These are phyloP conservation scores for Ailuropoda melanoleuca DNA, from an alignment of 2,113 vertebrate species.

Conservation along the genomic window DNA sequence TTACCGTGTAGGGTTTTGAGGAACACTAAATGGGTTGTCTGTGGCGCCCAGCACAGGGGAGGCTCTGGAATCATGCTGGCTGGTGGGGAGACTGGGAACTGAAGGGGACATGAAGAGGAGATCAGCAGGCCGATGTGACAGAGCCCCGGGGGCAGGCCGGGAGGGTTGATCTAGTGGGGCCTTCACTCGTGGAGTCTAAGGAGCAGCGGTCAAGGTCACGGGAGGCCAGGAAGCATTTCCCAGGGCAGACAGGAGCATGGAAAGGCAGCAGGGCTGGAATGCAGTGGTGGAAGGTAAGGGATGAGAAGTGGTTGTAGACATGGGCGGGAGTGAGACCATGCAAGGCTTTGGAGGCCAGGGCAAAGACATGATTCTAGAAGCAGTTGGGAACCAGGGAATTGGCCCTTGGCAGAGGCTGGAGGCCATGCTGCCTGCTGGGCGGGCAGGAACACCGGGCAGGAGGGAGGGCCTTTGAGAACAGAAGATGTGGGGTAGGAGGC, in stretches of 20 bases:
- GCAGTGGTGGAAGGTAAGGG: not conserved
- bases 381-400: not conserved
- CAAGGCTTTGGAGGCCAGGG: not conserved
- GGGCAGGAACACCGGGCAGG: accelerated
- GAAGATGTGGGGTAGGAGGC: not conserved
- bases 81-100: not conserved
- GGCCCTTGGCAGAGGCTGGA: not conserved
- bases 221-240: not conserved
- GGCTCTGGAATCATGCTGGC: not conserved
- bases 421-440: not conserved
- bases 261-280: not conserved
- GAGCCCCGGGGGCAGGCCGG: no score
- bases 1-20: not conserved
- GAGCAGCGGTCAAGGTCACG: not conserved
- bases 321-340: not conserved
- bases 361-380: not conserved
- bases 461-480: not conserved
- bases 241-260: accelerated
- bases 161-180: not conserved
- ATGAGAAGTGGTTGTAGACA: accelerated
- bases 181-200: not conserved
- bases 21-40: not conserved
- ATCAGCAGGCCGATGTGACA: no score
- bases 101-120: not conserved
- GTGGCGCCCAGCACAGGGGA: not conserved